Evolutionary conservation across 1,140 invertebrate genomes (phyloP).

Genomic region (Spodoptera litura): DNA sequence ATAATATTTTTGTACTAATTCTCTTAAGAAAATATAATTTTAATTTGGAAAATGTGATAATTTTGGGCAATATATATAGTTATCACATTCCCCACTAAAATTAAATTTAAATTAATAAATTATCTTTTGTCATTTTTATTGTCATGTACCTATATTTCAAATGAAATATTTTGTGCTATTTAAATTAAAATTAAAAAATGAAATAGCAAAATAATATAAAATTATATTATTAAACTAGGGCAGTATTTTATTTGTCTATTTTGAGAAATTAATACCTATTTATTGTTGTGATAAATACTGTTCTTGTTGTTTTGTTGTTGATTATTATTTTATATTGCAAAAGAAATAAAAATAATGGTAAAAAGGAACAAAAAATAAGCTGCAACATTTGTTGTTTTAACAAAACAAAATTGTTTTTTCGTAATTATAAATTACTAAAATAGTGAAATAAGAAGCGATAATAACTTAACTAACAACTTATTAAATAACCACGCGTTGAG

Average conservation of each 20-base stretch:
- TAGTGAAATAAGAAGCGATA: conserved; percentile 35
- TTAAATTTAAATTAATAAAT: conserved; percentile 39
- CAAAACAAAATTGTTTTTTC: conserved; percentile 3
- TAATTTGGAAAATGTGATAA: conserved; percentile 67
- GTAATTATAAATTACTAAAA: conserved; percentile 36
- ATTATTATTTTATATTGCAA: conserved; percentile 16
- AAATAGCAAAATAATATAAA: conserved; percentile 34
- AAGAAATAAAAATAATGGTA: conserved; percentile 14
- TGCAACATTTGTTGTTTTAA: conserved; percentile 3
- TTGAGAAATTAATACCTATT: conserved; percentile 45
- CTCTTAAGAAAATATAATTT: conserved; percentile 45
- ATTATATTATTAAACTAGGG: conserved; percentile 30
- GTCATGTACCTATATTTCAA: conserved; percentile 31
- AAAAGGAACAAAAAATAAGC: conserved; percentile 1
- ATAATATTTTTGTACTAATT: conserved; percentile 53
- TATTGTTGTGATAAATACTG: conserved; percentile 28
- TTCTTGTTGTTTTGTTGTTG: not conserved
- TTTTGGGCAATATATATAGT: conserved; percentile 69
- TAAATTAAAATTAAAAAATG: not conserved
- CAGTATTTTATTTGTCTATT: conserved; percentile 36
- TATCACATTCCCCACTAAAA: conserved; percentile 60
- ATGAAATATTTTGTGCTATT: conserved; percentile 14
- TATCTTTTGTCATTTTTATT: conserved; percentile 45
- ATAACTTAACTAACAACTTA: conserved; percentile 41
- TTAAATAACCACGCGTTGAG: conserved; percentile 12